Evolutionary conservation across 2,888 invertebrate species (phyloP), one percentile per base, ranked within the genome.

Genomic region (Philereme vetulata): DNA sequence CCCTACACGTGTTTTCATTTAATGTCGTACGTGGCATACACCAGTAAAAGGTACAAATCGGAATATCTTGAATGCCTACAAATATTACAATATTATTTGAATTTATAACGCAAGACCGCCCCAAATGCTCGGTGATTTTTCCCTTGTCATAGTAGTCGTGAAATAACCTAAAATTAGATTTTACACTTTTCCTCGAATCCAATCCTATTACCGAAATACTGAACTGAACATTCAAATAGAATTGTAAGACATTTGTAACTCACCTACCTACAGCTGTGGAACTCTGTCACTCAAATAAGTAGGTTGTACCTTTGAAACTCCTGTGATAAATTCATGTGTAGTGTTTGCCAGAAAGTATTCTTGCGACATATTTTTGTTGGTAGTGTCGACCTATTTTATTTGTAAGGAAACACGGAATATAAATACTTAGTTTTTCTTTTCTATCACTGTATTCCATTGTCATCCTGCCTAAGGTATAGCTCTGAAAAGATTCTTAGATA

Each of bases 111-210:
- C 21, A 21, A 21, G 36, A 53, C 52, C 21, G 44, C 50, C 43
- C 21, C 44, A 7, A n/a, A 42, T 46, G 46, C 32, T 52, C 56
- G 46, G 51, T 55, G 66, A 80, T 77, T 73, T 67, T 70, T 75
- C 68, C 67, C 71, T 67, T 75, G 78, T 77, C 75, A 73, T 66
- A 75, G 78, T 75, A 77, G 67, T 60, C 65, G 59, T 56, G 68
- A 71, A 67, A 61, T 71, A 69, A 66, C 68, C 65, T 57, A 71
- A 78, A 78, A 80, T 77, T 73, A 65, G 75, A 76, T 78, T 78
- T 74, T 67, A 71, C 69, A 63, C 58, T 63, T 63, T 57, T 62
- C 56, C 49, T 52, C 51, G 43, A 51, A 55, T 54, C 62, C 63
- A 60, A 55, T 60, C 52, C 52, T 56, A 65, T 67, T 63, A 58